Conservation (phyloP, 2,888 invertebrate genomes). For the Chrysolina americana region DNA sequence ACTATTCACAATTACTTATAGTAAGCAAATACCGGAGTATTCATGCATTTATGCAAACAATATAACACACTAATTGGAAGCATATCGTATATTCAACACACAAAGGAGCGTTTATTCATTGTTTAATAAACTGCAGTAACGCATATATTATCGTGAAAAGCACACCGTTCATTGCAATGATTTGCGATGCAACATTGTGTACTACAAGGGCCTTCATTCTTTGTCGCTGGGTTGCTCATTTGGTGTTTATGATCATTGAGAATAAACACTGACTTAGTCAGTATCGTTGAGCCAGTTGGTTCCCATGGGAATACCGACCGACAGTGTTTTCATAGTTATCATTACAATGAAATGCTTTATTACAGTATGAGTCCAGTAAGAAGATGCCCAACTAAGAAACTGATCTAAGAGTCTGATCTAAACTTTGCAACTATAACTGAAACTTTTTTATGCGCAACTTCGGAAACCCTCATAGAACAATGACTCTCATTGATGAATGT, state of each 20-base stretch:
- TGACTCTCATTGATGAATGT: no score
- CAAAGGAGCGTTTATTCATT: slow-evolving; percentile 51
- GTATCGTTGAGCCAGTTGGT: background rate
- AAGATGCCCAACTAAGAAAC: no score
- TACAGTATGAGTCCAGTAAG: no score
- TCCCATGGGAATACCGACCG: background rate
- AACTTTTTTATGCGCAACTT: no score
- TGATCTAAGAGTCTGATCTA: no score
- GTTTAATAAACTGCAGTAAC: slow-evolving; percentile 53
- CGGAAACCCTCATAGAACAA: no score
- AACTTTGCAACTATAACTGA: no score
- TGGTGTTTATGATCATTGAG: slow-evolving; percentile 3
- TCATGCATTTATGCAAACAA: slow-evolving; percentile 49
- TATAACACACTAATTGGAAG: slow-evolving; percentile 32
- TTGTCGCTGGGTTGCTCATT: slow-evolving; percentile 29
- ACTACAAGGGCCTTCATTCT: slow-evolving; percentile 41
- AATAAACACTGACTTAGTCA: background rate
- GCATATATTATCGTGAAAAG: slow-evolving; percentile 50
- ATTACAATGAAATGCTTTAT: no score
- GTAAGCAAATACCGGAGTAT: slow-evolving; percentile 48
- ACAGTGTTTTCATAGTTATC: no score
- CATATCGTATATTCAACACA: slow-evolving; percentile 39
- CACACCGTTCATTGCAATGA: slow-evolving; percentile 42
- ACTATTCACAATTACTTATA: slow-evolving; percentile 48
- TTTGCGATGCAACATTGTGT: slow-evolving; percentile 44